These are phyloP conservation scores for Tachypleus tridentatus DNA, from an alignment of 1,140 invertebrate species.

Conservation along the genomic window DNA sequence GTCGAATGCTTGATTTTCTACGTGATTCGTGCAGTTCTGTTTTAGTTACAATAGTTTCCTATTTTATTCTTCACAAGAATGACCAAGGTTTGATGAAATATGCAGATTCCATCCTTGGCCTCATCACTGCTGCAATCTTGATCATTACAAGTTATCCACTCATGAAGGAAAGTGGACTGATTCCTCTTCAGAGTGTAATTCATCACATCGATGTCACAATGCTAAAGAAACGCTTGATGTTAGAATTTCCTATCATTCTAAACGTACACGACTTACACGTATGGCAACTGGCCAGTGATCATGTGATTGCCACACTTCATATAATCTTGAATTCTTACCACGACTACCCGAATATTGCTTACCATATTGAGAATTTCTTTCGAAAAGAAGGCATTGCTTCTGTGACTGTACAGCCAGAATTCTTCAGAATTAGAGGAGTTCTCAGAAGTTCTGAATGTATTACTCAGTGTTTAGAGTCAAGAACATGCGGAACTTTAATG, in stretches of 20 bases:
- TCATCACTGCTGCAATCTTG: slow-evolving; percentile 43
- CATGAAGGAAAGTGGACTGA: slow-evolving; percentile 50
- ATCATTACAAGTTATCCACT: slow-evolving; percentile 56
- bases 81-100: slow-evolving; percentile 15
- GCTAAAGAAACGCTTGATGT: slow-evolving; percentile 60
- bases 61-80: slow-evolving; percentile 55
- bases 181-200: slow-evolving; percentile 67
- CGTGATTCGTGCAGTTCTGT: slow-evolving; percentile 64
- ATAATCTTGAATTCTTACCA: slow-evolving; percentile 50
- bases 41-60: slow-evolving; percentile 60
- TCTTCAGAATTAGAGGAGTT: slow-evolving; percentile 51
- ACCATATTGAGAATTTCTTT: slow-evolving; percentile 86
- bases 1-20: slow-evolving; percentile 38
- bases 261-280: slow-evolving; percentile 91
- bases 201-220: slow-evolving; percentile 70
- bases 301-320: slow-evolving; percentile 85
- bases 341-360: slow-evolving; percentile 82
- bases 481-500: too few relatives aligned
- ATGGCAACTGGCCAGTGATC: slow-evolving; percentile 82
- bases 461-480: too few relatives aligned
- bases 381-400: slow-evolving; percentile 79
- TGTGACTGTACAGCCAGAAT: slow-evolving; percentile 89
- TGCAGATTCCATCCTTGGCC: slow-evolving; percentile 16
- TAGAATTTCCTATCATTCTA: slow-evolving; percentile 62
- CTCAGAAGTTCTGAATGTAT: not conserved